phyloP scores from a whole-genome alignment of 2,888 invertebrate species.

The Chymomyza procnemis region DNA sequence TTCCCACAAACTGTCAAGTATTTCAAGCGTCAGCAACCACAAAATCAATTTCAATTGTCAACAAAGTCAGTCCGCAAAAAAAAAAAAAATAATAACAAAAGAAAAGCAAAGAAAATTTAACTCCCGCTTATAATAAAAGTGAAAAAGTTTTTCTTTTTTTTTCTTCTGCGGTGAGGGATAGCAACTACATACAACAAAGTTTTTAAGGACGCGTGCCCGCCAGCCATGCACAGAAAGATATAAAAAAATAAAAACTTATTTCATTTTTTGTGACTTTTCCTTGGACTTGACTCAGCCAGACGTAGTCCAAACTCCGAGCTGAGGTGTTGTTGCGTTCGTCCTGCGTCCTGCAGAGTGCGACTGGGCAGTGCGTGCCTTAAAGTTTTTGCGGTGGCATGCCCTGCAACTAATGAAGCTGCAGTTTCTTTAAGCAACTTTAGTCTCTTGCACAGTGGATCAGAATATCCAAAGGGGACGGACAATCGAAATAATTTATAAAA shows the following conservation, averaged over 20 bases:
- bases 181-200: not conserved
- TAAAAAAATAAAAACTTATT: not conserved
- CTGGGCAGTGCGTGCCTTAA: not conserved
- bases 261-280: not conserved
- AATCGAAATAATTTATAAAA: too few species aligned
- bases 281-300: not conserved
- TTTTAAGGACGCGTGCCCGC: not conserved
- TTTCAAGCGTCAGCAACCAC: slow-evolving; percentile 48
- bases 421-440: slow-evolving; percentile 31
- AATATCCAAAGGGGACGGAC: not conserved
- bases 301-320: not conserved
- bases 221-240: not conserved
- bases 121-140: not conserved
- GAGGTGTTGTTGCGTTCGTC: not conserved
- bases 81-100: slow-evolving; percentile 38
- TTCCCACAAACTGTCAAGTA: slow-evolving; percentile 1
- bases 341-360: not conserved
- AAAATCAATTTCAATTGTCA: slow-evolving; percentile 74
- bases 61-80: slow-evolving; percentile 62
- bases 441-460: not conserved
- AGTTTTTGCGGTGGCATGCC: slow-evolving; percentile 41
- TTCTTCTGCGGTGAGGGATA: not conserved
- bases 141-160: slow-evolving; percentile 1
- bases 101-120: slow-evolving; percentile 19
- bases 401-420: slow-evolving; percentile 65